phyloP scores from a whole-genome alignment of 2,797 vertebrate species.

The Astyanax mexicanus region DNA sequence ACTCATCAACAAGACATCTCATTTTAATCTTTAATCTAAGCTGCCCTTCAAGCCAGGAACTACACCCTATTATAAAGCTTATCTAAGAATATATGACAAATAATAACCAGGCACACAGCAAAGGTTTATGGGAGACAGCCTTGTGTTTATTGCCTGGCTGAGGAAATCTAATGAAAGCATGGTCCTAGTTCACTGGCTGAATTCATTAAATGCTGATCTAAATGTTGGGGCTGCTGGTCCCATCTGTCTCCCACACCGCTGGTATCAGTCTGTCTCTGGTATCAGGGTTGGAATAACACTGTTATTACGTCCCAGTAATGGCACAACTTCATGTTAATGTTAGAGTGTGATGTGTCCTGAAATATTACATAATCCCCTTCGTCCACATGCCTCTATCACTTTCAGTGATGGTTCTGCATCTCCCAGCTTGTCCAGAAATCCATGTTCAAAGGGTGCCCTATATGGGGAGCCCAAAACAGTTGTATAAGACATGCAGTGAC shows the following conservation, averaged over 20 bases:
- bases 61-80: slow-evolving; percentile 44
- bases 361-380: no score
- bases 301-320: no score
- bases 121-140: slow-evolving; percentile 27
- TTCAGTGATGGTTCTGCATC: no score
- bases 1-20: no score
- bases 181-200: slow-evolving; percentile 27
- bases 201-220: slow-evolving; percentile 53
- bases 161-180: slow-evolving; percentile 50
- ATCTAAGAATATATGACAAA: slow-evolving; percentile 44
- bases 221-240: slow-evolving; percentile 29
- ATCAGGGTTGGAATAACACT: slow-evolving; percentile 27
- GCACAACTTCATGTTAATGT: neutral
- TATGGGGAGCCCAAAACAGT: no score
- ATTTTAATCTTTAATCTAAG: neutral
- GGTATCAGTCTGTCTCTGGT: slow-evolving; percentile 21
- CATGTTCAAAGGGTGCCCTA: no score
- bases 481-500: no score
- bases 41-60: slow-evolving; percentile 20
- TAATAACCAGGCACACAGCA: slow-evolving; percentile 38
- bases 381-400: no score
- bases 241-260: slow-evolving; percentile 45
- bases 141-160: slow-evolving; percentile 53
- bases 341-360: no score
- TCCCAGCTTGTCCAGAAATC: no score